A percentile compares a stretch with the other conserved stretches of the same genome.
Evolutionary conservation across 2,888 invertebrate species (phyloP).

Genomic region (Atherix ibis): DNA sequence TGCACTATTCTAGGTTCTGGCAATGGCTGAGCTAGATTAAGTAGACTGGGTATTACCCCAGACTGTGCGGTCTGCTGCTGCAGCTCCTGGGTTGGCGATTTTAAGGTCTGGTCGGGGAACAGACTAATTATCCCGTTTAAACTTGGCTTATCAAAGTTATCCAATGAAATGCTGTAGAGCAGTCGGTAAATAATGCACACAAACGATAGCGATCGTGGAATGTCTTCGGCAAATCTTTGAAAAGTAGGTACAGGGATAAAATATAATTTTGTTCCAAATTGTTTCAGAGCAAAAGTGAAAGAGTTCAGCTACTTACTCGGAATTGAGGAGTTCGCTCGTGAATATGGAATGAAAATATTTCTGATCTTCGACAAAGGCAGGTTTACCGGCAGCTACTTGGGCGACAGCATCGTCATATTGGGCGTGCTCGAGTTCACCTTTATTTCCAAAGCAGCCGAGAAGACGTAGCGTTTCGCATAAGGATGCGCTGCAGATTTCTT

Average conservation of each 20-base stretch:
- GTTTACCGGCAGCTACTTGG: too few species aligned
- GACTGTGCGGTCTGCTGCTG: slow-evolving; percentile 10
- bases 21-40: slow-evolving; percentile 55
- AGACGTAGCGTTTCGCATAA: slow-evolving; percentile 83
- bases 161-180: slow-evolving; percentile 88
- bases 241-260: too few species aligned
- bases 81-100: slow-evolving; percentile 27
- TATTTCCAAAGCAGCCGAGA: slow-evolving; percentile 70
- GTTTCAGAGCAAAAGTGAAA: too few species aligned
- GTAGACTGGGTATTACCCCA: slow-evolving; percentile 45
- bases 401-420: slow-evolving; percentile 22
- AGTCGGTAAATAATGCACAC: slow-evolving; percentile 74
- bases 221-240: too few species aligned
- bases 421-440: slow-evolving; percentile 35
- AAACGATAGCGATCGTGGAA: slow-evolving; percentile 65
- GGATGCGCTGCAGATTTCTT: slow-evolving; percentile 90
- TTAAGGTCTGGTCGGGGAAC: slow-evolving; percentile 21
- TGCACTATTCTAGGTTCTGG: slow-evolving; percentile 86
- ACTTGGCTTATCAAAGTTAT: slow-evolving; percentile 83
- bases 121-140: slow-evolving; percentile 45
- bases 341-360: slow-evolving; percentile 54
- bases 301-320: too few species aligned
- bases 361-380: slow-evolving; percentile 27
- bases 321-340: too few species aligned
- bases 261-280: too few species aligned